Conservation (phyloP, 2,113 vertebrate species). For the Talpa occidentalis region DNA sequence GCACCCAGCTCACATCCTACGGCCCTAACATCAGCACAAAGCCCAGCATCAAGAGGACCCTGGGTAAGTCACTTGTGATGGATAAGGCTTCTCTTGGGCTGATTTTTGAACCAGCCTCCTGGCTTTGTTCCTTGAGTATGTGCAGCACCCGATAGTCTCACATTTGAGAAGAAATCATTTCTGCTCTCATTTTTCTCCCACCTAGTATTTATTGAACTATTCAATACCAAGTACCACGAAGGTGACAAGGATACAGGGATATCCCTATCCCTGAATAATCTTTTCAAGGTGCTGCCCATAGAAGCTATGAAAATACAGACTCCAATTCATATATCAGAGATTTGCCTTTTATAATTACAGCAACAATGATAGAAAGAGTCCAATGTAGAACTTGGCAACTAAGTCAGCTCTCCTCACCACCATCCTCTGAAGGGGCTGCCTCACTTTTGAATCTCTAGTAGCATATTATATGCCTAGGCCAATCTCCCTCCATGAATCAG, state of each 20-base stretch:
- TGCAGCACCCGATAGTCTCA: background rate
- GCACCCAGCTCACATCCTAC: background rate
- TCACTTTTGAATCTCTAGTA: background rate
- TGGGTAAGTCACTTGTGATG: conserved; percentile 15
- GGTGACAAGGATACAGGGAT: background rate
- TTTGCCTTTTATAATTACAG: background rate
- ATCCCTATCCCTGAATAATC: background rate
- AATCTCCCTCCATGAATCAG: background rate
- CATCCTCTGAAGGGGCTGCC: background rate
- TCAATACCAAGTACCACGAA: background rate
- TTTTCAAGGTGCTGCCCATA: background rate
- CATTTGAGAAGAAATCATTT: background rate
- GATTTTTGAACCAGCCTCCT: conserved; percentile 11
- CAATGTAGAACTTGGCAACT: background rate
- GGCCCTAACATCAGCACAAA: background rate
- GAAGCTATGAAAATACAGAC: conserved; percentile 20
- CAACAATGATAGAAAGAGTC: background rate
- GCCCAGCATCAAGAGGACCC: background rate
- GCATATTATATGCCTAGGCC: background rate
- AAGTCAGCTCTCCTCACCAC: background rate
- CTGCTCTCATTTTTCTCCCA: conserved; percentile 20
- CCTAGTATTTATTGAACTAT: background rate
- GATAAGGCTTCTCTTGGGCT: conserved; percentile 33
- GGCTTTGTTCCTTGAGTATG: background rate
- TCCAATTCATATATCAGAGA: background rate